These are phyloP conservation scores for Leptosomus discolor DNA, from an alignment of 2,113 vertebrate species.

Conservation along the genomic window DNA sequence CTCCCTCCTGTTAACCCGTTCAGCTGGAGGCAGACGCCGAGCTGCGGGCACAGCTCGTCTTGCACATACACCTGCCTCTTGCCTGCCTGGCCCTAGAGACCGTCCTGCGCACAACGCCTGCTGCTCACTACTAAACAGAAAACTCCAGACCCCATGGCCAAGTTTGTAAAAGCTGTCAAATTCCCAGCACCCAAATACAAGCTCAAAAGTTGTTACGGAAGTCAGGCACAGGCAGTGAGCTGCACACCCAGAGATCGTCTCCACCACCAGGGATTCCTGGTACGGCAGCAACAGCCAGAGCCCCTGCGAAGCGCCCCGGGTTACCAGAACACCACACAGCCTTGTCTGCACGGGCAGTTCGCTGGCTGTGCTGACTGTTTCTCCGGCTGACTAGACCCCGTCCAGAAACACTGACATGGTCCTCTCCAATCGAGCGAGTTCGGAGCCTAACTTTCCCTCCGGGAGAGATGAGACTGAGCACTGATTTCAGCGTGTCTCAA, in stretches of 20 bases:
- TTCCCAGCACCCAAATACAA: not conserved
- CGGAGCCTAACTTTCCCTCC: too few species aligned
- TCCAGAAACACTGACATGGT: not conserved
- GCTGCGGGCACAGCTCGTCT: not conserved
- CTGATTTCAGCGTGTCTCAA: fast-evolving
- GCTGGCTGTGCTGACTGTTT: not conserved
- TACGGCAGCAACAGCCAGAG: not conserved
- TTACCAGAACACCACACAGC: fast-evolving
- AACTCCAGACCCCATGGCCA: not conserved
- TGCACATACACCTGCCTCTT: not conserved
- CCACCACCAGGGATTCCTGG: not conserved
- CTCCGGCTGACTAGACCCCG: not conserved
- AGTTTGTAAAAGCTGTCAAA: too few species aligned
- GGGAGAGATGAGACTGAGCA: too few species aligned
- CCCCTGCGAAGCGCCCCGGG: not conserved
- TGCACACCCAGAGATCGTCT: not conserved
- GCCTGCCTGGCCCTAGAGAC: not conserved
- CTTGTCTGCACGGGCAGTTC: not conserved
- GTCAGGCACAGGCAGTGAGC: not conserved
- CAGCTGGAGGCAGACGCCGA: not conserved
- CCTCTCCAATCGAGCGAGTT: not conserved
- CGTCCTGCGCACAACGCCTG: not conserved
- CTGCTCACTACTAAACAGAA: too few species aligned
- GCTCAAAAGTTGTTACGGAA: fast-evolving
- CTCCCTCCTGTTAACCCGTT: not conserved